Evolutionary conservation across 2,888 invertebrate genomes (phyloP), one percentile per base, ranked within the genome.

Genomic region (Epistrophella euchroma): DNA sequence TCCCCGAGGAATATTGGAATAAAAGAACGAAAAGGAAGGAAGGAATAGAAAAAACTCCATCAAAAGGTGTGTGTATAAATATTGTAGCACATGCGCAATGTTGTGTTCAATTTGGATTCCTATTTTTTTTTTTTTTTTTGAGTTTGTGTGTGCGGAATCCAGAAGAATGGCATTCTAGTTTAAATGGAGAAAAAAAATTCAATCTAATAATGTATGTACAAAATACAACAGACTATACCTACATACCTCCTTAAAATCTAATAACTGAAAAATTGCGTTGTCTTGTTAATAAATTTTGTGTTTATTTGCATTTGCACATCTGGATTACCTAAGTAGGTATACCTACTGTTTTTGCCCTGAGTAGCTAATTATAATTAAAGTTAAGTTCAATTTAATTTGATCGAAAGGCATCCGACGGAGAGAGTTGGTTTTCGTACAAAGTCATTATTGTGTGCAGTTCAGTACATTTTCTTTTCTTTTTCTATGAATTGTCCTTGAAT

Each of bases 31-130:
- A 55, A 75, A 76, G 43, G 43, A 72, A 70, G 19, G 37, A 68
- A 58, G 50, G 47, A 71, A 58, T 9, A 22, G 15, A 35, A 52
- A 72, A 84, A 70, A 52, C 15, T 72, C 68, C 70, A 79, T 75
- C 83, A 79, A 78, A 83, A 87, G 83, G 87, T 87, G 87, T 87
- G 87, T 87, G 83, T 83, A 87, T 87, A 87, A 82, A 83, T 83
- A 79, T 83, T 87, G 78, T 79, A 74, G 86, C 77, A 78, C 86
- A 86, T 86, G 86, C 86, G 86, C 86, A 56, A 52, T 86, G 45
- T 73, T 73, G 37, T 75, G 62, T 74, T 64, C 50, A 70, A 58
- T 47, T 74, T 64, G n/a, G 11, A 56, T 58, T 32, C 32, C 0
- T 56, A 32, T 32, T 32, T 58, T 58, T 40, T 60, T 37, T 37